Conservation (phyloP, 64 coral and sea anemone genomes). For the Pocillopora damicornis region DNA sequence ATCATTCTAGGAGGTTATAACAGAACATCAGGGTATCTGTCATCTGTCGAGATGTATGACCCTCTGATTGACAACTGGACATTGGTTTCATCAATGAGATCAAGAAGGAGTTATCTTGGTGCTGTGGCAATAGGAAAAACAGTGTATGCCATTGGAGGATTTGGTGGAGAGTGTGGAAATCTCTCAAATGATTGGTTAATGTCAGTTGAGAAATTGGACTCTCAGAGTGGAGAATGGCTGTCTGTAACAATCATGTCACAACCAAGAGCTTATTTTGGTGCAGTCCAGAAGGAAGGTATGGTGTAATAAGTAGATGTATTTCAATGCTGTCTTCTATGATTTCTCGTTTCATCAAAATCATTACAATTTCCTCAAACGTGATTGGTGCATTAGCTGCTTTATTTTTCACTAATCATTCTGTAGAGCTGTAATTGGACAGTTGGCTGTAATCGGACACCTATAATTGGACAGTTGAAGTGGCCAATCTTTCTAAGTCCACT, state of each 20-base stretch:
- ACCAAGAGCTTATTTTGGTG: conserved; percentile 59
- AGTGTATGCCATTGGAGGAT: conserved; percentile 76
- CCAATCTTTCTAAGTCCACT: no score
- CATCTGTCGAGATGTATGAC: conserved; percentile 73
- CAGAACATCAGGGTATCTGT: conserved; percentile 41
- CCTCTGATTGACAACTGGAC: conserved; percentile 59
- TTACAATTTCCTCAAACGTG: no score
- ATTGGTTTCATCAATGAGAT: conserved; percentile 33
- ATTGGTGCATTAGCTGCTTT: no score
- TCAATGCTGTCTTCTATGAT: no score
- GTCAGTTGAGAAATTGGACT: conserved; percentile 57
- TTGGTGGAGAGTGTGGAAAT: conserved; percentile 36
- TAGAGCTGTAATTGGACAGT: no score
- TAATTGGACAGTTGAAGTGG: no score
- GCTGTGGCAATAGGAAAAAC: conserved; percentile 26
- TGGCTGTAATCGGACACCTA: no score
- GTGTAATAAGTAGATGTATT: background rate
- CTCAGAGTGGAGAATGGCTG: conserved; percentile 53
- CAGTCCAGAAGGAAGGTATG: conserved; percentile 48
- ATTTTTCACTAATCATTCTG: no score
- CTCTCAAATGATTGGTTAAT: conserved; percentile 34
- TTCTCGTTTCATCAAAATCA: no score
- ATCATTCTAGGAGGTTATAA: conserved; percentile 64
- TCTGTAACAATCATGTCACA: conserved; percentile 44
- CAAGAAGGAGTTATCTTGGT: conserved; percentile 64